Conservation (phyloP, 2,113 vertebrate species). For the Nannobrachium achirus region DNA sequence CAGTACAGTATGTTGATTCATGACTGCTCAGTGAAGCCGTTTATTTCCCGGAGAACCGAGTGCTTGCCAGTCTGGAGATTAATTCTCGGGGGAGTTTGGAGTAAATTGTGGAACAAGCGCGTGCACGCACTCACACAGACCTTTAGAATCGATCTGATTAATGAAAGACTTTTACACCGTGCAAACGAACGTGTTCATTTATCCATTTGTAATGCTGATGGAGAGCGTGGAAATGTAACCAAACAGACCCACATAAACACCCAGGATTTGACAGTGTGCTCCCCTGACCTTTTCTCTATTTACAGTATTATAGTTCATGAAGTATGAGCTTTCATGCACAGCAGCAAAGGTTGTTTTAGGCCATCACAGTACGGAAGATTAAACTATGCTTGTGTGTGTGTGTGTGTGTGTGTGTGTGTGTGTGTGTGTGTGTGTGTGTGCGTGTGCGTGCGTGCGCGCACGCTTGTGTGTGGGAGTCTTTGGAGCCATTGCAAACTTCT, state of each 20-base stretch:
- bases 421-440: constrained; percentile 10
- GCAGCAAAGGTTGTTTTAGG: constrained; percentile 22
- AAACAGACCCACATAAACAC: constrained; percentile 4
- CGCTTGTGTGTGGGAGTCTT: constrained; percentile 31
- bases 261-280: not conserved
- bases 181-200: too few relatives aligned
- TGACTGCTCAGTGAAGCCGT: too few relatives aligned
- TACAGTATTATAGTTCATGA: not conserved
- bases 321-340: not conserved
- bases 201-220: too few relatives aligned
- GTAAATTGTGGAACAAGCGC: not conserved
- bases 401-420: constrained; percentile 33
- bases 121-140: constrained; percentile 9
- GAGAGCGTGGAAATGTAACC: too few relatives aligned
- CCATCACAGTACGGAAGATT: constrained; percentile 7
- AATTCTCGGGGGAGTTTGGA: not conserved
- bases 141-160: too few relatives aligned
- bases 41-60: too few relatives aligned
- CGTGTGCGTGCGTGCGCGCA: not conserved
- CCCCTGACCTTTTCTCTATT: not conserved
- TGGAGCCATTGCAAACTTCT: constrained; percentile 48
- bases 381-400: constrained; percentile 13
- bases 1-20: too few relatives aligned
- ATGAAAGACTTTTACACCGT: too few relatives aligned
- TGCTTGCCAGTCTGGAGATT: not conserved